phyloP scores from a whole-genome alignment of 2,797 vertebrate genomes.

The Cheirogaleus major region DNA sequence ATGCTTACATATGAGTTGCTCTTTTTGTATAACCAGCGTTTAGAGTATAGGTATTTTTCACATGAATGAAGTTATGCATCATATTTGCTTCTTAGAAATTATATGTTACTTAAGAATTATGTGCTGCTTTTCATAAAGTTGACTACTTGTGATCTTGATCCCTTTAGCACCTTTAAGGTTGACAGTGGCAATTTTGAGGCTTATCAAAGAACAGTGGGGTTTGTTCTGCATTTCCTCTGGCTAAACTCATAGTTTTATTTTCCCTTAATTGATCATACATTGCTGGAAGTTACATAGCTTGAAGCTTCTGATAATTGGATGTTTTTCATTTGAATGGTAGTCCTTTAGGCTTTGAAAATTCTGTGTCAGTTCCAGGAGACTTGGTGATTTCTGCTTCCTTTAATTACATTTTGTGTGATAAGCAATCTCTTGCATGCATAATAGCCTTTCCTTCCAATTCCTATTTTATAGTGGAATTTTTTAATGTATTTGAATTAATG shows the following conservation, averaged over 20 bases:
- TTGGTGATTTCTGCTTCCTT: conserved; percentile 18
- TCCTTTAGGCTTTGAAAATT: conserved; percentile 49
- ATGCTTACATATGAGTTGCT: not conserved
- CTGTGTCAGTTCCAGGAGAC: conserved; percentile 10
- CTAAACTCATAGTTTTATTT: not conserved
- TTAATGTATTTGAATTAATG: conserved; percentile 40
- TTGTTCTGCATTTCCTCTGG: conserved; percentile 27
- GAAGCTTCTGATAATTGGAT: conserved; percentile 31
- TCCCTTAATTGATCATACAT: not conserved
- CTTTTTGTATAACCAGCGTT: not conserved
- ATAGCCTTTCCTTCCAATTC: conserved; percentile 27
- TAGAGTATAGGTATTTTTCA: conserved; percentile 17
- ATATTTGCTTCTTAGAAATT: conserved; percentile 14
- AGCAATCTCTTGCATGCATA: not conserved
- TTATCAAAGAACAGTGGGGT: not conserved
- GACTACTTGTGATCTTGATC: not conserved
- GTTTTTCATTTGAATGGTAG: not conserved
- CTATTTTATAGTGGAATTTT: not conserved
- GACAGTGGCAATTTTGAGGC: not conserved
- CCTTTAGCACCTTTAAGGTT: not conserved
- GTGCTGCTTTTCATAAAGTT: conserved; percentile 14
- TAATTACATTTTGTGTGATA: not conserved
- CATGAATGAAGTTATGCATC: not conserved
- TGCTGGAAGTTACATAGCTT: conserved; percentile 19
- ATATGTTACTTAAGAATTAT: not conserved